These are phyloP conservation scores for Acrobasis suavella DNA, from an alignment of 2,888 invertebrate genomes.

Conservation along the genomic window DNA sequence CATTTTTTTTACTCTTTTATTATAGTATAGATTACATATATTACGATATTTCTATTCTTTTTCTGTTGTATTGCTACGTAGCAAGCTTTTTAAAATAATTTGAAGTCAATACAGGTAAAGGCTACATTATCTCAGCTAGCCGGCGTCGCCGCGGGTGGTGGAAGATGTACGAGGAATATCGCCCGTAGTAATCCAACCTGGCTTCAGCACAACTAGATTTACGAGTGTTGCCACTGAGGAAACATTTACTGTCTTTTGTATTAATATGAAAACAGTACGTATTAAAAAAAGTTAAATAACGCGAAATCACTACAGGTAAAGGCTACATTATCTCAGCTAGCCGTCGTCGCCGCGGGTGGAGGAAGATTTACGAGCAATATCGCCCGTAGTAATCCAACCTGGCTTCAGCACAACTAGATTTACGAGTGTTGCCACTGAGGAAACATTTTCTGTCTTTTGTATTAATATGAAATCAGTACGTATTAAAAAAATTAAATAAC, in stretches of 20 bases:
- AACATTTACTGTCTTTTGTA: no score
- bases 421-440: neutral
- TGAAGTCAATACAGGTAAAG: neutral
- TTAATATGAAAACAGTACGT: no score
- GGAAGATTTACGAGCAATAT: conserved; percentile 18
- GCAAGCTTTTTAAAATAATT: no score
- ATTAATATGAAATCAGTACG: no score
- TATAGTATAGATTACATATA: no score
- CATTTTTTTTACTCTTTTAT: no score
- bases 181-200: conserved; percentile 11
- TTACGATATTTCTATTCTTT: no score
- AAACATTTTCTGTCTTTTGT: no score
- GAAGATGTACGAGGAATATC: conserved; percentile 18
- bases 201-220: conserved; percentile 11
- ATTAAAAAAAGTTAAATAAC: neutral
- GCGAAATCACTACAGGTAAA: neutral
- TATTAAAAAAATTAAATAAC: neutral
- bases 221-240: neutral
- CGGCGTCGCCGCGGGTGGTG: conserved; percentile 12
- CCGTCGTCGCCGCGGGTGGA: conserved; percentile 13
- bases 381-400: conserved; percentile 12
- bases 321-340: conserved; percentile 13
- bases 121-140: conserved; percentile 12
- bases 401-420: conserved; percentile 10
- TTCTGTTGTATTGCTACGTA: no score